Evolutionary conservation across 2,113 vertebrate species (phyloP), one percentile per base, ranked within the genome.

Genomic region (Chroicocephalus ridibundus): DNA sequence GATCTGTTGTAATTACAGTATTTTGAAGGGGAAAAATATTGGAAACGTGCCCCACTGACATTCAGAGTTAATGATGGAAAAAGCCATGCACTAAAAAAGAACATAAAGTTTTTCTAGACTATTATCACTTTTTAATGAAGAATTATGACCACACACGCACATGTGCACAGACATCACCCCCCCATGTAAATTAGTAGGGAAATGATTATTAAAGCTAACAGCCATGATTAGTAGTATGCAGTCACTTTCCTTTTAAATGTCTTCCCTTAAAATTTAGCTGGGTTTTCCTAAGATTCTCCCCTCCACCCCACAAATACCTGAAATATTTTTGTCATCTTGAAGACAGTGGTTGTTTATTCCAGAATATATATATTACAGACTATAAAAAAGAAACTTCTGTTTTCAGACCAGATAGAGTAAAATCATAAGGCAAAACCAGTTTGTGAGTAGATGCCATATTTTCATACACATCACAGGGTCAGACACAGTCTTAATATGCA

Each of bases 281-380:
- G 3, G 1, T n/a, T 79, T 87, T 89, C 18, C 15, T 52, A 72
- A 72, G 47, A 52, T 54, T 49, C 40, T 27, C 1, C 1, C 3
- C 2, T 2, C 8, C 13, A 15, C 38, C 6, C 11, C 0, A 0
- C n/a, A 86, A 69, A 44, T 69, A 68, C 46, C 62, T 69, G 11
- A 68, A 88, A 10, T 65, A n/a, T 55, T 84, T 90, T 75, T 93
- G 13, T 91, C 26, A 66, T 69, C 64, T 94, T 54, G 42, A 90
- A 84, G 79, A 47, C 4, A 75, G 60, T 51, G 16, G 10, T 31
- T 22, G 12, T 69, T 81, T 94, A 72, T 61, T 83, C 34, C 19
- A 44, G 32, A 57, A 61, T 32, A 38, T n/a, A 22, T 51, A 29
- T n/a, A 42, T 82, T n/a, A 27, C 5, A 47, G 32, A 80, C 65